Conservation (phyloP, 1,140 invertebrate species). For the Saxidomus purpurata region DNA sequence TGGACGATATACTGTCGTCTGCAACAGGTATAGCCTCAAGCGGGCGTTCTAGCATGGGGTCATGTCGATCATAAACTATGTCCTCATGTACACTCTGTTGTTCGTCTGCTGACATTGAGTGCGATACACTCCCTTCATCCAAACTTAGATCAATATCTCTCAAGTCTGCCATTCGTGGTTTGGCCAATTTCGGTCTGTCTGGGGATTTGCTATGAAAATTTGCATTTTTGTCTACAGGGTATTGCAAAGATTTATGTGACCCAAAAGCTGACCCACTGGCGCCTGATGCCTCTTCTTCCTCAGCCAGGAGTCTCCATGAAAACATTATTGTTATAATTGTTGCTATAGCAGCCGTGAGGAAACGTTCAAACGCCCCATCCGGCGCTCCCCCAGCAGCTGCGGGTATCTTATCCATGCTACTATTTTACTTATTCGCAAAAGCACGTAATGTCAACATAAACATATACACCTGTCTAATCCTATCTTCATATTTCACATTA, state of each 20-base stretch:
- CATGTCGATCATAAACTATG: slow-evolving; percentile 35
- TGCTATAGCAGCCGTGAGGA: slow-evolving; percentile 83
- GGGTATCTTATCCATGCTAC: slow-evolving; percentile 56
- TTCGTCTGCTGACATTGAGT: slow-evolving; percentile 3
- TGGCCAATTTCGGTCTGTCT: not conserved
- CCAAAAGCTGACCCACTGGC: not conserved
- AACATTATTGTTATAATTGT: slow-evolving; percentile 85
- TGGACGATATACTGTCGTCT: slow-evolving; percentile 34
- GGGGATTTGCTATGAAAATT: slow-evolving; percentile 9
- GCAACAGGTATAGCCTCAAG: slow-evolving; percentile 30
- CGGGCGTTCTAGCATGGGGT: slow-evolving; percentile 30
- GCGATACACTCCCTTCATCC: slow-evolving; percentile 20
- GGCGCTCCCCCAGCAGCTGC: slow-evolving; percentile 56
- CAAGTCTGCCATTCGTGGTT: slow-evolving; percentile 8
- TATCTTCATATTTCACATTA: slow-evolving; percentile 39
- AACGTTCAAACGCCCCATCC: slow-evolving; percentile 84
- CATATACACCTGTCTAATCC: slow-evolving; percentile 33
- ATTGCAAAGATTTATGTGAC: not conserved
- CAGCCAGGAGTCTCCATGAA: slow-evolving; percentile 83
- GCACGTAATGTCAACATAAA: slow-evolving; percentile 36
- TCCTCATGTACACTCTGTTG: not conserved
- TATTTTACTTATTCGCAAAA: not conserved
- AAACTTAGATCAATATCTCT: slow-evolving; percentile 26
- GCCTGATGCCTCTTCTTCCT: slow-evolving; percentile 68
- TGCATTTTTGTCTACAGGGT: slow-evolving; percentile 35